Percentiles rank a stretch among this genome's conserved stretches.
These are phyloP conservation scores for Pandemis cinnamomeana DNA, from an alignment of 2,888 invertebrate genomes.

Conservation along the genomic window DNA sequence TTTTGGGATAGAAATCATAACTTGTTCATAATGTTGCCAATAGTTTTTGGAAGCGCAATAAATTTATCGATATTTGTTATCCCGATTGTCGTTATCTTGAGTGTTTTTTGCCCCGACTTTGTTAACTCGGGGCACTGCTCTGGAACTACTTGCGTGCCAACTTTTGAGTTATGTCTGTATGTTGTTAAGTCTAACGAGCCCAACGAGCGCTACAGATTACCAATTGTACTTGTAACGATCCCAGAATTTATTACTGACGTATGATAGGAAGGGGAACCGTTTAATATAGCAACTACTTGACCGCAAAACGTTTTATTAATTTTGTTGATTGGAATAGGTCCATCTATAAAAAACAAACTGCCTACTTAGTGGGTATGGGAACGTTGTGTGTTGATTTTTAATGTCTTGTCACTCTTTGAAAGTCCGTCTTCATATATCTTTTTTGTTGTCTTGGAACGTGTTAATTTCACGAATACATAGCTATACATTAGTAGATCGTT, in stretches of 20 bases:
- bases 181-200: not conserved
- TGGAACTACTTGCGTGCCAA: conserved; percentile 8
- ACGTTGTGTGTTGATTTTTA: too few relatives aligned
- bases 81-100: conserved; percentile 7
- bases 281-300: conserved; percentile 13
- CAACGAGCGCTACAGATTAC: conserved; percentile 6
- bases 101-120: conserved; percentile 12
- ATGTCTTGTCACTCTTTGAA: too few relatives aligned
- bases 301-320: conserved; percentile 11
- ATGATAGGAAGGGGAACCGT: conserved; percentile 8
- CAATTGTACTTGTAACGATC: conserved; percentile 12
- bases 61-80: conserved; percentile 11
- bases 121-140: not conserved
- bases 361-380: too few relatives aligned
- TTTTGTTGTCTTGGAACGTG: too few relatives aligned
- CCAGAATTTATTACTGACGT: conserved; percentile 7
- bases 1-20: conserved; percentile 3
- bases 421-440: too few relatives aligned
- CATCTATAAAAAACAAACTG: not conserved
- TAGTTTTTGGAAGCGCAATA: conserved; percentile 5
- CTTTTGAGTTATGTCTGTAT: conserved; percentile 18
- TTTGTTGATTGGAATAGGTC: not conserved
- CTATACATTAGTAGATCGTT: too few relatives aligned
- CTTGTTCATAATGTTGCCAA: not conserved
- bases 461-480: too few relatives aligned